Base-by-base conservation (phyloP, 2,113 vertebrate species). In the Poecilia latipinna region DNA sequence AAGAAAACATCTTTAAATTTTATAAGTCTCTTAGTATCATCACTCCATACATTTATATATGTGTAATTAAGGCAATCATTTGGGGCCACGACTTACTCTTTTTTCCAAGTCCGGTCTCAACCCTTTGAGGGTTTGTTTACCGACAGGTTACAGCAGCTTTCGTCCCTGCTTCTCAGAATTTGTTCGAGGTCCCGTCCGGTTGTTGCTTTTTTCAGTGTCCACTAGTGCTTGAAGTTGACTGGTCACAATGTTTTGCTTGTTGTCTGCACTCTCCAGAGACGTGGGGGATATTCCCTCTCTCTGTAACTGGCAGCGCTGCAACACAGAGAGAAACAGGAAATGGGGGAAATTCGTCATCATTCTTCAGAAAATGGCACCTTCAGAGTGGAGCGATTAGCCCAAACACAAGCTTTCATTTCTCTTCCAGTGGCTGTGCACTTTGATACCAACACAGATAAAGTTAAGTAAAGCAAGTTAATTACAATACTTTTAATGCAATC, bases 21-120 rank as follows among this genome's bases (percentile, higher is more conserved):
- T 66, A 75, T 90, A 94, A 94, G 92, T 92, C 90, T 93, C 90
- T 89, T 82, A 83, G 80, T 82, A 78, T 85, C 82, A 29, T 94
- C 89, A 76, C 90, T 82, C 83, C 88, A 75, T 91, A 91, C 90
- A 85, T 91, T 91, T 91, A 88, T 93, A 83, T 91, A 90, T 93
- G 89, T 93, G 91, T 92, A 89, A 88, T 94, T 95, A 95, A 95
- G 94, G 94, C 94, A 94, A 92, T 94, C 90, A 80, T 87, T 93
- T 90, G 88, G 93, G 94, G 91, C 86, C 89, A 83, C 70, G 75
- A 91, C 90, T 91, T 88, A 92, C 90, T 91, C 81, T 80, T 83
- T 82, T 29, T 66, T 39, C 82, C 78, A 88, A 83, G 83, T 80
- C 77, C 90, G 80, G 88, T 84, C 82, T 84, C 75, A 81, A 88